Evolutionary conservation across 2,113 vertebrate genomes (phyloP).

Genomic region (Otus sunia): DNA sequence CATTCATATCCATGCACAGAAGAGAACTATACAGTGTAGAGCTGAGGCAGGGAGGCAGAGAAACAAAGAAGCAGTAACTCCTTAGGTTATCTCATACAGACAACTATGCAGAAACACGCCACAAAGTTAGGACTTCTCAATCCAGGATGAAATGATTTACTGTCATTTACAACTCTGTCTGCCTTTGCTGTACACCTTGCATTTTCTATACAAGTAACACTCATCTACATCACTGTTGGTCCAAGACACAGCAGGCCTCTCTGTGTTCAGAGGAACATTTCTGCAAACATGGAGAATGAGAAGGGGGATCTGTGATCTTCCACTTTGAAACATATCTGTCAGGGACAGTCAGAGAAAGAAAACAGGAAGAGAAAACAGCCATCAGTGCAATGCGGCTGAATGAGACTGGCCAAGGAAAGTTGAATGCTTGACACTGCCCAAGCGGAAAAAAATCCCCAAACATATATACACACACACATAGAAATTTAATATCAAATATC

Average conservation of each 20-base stretch:
- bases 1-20: background rate
- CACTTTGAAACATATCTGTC: background rate
- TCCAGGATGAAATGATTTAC: background rate
- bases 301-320: background rate
- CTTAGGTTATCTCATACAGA: background rate
- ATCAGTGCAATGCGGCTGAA: background rate
- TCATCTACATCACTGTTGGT: background rate
- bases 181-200: background rate
- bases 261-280: background rate
- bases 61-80: background rate
- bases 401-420: background rate
- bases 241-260: background rate
- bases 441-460: background rate
- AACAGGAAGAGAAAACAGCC: constrained; percentile 24
- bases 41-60: background rate
- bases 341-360: background rate
- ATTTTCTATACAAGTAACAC: background rate
- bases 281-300: background rate
- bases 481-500: background rate
- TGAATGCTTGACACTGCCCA: background rate
- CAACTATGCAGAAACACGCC: background rate
- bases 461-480: background rate
- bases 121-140: background rate
- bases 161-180: background rate
- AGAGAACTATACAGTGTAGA: background rate